phyloP scores from a whole-genome alignment of 2,888 invertebrate genomes.

The Oscheius sp. region DNA sequence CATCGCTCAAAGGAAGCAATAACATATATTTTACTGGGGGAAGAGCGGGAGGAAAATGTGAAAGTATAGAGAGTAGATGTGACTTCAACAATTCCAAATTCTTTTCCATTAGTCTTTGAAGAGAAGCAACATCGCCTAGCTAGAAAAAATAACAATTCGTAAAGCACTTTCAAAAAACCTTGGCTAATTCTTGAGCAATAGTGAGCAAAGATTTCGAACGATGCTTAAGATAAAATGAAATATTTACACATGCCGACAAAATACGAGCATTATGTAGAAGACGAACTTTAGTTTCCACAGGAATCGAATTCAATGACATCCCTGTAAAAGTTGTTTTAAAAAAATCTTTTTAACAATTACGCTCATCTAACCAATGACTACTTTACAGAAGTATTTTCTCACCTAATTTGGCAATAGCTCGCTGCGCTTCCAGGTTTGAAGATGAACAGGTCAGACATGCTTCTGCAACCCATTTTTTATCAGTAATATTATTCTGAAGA shows the following conservation, averaged over 20 bases:
- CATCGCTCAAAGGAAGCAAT: not conserved
- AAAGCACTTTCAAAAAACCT: constrained; percentile 43
- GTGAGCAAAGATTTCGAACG: constrained; percentile 44
- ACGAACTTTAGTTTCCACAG: constrained; percentile 34
- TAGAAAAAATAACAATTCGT: constrained; percentile 36
- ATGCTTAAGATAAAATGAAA: constrained; percentile 47
- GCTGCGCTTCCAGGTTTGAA: constrained; percentile 43
- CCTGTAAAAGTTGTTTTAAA: not conserved
- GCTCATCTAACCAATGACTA: too few species aligned
- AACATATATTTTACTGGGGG: constrained; percentile 28
- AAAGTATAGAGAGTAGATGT: constrained; percentile 40
- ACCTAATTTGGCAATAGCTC: constrained; percentile 43
- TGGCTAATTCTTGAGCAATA: constrained; percentile 50
- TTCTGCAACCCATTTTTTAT: constrained; percentile 53
- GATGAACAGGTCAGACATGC: constrained; percentile 43
- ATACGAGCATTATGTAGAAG: constrained; percentile 46
- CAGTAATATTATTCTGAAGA: constrained; percentile 42
- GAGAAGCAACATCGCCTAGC: constrained; percentile 42
- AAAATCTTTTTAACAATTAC: not conserved
- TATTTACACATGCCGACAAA: constrained; percentile 45
- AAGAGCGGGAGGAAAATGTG: constrained; percentile 41
- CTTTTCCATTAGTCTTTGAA: constrained; percentile 39
- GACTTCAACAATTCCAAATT: constrained; percentile 37
- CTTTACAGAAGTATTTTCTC: too few species aligned
- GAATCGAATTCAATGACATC: constrained; percentile 18